Evolutionary conservation across 2,888 invertebrate genomes (phyloP).

Genomic region (Amphipoea oculea): DNA sequence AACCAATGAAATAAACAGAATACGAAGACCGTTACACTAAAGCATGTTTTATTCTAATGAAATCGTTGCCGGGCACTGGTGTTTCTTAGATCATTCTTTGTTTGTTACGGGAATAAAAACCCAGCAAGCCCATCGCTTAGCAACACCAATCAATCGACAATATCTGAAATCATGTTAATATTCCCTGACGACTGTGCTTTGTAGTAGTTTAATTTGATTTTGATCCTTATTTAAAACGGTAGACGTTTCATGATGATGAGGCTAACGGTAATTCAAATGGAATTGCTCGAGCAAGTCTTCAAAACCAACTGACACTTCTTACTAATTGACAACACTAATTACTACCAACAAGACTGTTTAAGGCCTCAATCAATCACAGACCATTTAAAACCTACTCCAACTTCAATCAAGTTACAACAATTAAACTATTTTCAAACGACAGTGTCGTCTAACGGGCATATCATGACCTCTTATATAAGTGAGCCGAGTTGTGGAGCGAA

Average conservation of each 20-base stretch:
- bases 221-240: not conserved
- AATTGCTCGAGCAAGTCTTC: not conserved
- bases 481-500: conserved; percentile 5
- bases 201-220: not conserved
- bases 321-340: conserved; percentile 43
- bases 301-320: conserved; percentile 17
- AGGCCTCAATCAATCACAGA: conserved; percentile 48
- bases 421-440: conserved; percentile 46
- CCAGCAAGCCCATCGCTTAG: not conserved
- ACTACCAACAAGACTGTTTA: conserved; percentile 29
- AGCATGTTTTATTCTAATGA: not conserved
- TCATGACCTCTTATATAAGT: conserved; percentile 34
- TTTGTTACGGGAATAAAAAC: not conserved
- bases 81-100: not conserved
- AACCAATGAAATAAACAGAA: not conserved
- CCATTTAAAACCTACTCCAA: conserved; percentile 43
- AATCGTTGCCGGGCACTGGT: not conserved
- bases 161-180: not conserved
- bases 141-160: not conserved
- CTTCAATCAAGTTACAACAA: conserved; percentile 36
- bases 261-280: not conserved
- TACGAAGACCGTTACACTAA: not conserved
- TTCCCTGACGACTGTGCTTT: not conserved
- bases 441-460: conserved; percentile 29
- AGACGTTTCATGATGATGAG: not conserved